phyloP scores from a whole-genome alignment of 2,113 vertebrate genomes.

The Pachyramphus minor region DNA sequence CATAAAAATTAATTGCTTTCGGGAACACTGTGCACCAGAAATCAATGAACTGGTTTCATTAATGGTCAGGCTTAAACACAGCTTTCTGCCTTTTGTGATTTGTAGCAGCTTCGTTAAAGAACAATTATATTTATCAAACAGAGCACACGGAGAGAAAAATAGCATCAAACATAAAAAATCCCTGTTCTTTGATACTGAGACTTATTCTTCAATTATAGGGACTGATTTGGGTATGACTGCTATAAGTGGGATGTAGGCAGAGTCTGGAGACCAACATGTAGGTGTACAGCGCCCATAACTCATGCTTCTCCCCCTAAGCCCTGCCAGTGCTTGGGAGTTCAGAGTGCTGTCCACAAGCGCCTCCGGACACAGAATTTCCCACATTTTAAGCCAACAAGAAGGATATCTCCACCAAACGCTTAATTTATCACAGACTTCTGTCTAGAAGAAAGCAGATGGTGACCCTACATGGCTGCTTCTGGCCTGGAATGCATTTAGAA shows the following conservation, averaged over 20 bases:
- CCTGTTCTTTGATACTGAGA: neutral
- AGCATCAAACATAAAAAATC: neutral
- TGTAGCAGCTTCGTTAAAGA: neutral
- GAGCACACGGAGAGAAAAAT: neutral
- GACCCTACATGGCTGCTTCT: fast-evolving
- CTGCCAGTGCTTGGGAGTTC: neutral
- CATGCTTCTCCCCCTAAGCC: neutral
- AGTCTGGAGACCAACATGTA: neutral
- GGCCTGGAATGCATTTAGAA: neutral
- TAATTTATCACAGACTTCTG: neutral
- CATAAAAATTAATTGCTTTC: slow-evolving; percentile 28
- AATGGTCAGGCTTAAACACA: neutral
- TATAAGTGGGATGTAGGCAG: neutral
- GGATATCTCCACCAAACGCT: neutral
- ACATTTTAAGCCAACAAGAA: neutral
- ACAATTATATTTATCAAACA: neutral
- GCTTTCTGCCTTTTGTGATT: slow-evolving; percentile 4
- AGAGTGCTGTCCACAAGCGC: neutral
- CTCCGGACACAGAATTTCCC: neutral
- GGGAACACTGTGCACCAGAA: neutral
- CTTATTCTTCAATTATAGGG: neutral
- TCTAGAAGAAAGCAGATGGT: neutral
- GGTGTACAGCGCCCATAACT: neutral
- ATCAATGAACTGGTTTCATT: neutral
- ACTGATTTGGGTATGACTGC: neutral